Base-by-base conservation (phyloP, 2,888 invertebrate genomes). In the Agrotis exclamationis region DNA sequence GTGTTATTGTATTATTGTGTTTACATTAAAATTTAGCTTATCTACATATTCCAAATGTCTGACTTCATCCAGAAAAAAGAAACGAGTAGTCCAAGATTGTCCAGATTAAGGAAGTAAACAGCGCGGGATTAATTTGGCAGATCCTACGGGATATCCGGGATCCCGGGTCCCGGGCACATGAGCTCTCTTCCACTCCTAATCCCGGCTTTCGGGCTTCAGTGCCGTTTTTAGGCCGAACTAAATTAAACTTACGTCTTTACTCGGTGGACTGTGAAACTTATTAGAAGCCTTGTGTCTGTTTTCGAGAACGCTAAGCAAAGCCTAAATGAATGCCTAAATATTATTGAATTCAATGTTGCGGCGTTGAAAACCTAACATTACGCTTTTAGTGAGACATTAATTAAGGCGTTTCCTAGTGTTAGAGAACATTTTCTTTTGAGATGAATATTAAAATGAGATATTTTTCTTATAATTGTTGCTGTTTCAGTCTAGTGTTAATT, bases 31-130 rank as follows among this genome's bases (percentile, higher is more conserved):
- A n/a, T n/a, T 33, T 5, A 50, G 18, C 44, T 22, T 18, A 11
- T n/a, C 16, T 51, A 39, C 44, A 44, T 53, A 59, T 65, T 28
- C 48, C 47, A 56, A n/a, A 51, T 48, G 65, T 53, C 63, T 66
- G 59, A 22, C 59, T 24, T 3, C 51, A 64, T 20, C n/a, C 18
- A 62, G 67, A 70, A 76, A 76, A 76, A 59, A 45, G 24, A n/a
- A 44, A 54, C 24, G 24, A 48, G 50, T 16, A 69, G 39, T 67
- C 45, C 66, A 71, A 80, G 66, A 82, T 82, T 64, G 63, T 64
- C 33, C 66, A 72, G 74, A 81, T 81, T 84, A 81, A 51, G 67
- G 72, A 84, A 74, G 74, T 81, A 72, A 81, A 72, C 82, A 83
- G 74, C 58, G 50, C 24, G 44, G 78, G 77, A 74, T 82, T 82